These are phyloP conservation scores for Heteropelma amictum DNA, from an alignment of 2,888 invertebrate genomes.

Conservation along the genomic window DNA sequence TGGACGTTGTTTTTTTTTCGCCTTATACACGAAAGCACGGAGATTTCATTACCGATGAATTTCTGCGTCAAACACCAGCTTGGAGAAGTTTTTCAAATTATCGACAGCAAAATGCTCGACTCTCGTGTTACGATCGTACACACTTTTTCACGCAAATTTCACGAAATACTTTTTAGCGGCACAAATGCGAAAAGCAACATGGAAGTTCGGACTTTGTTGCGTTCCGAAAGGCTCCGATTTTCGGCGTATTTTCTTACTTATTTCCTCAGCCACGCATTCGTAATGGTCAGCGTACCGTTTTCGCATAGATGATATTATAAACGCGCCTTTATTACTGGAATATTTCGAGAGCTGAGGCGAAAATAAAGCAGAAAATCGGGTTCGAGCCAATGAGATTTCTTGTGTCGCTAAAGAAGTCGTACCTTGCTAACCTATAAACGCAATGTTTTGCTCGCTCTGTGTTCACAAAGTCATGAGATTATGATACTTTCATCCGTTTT, in stretches of 20 bases:
- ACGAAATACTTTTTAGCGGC: constrained; percentile 48
- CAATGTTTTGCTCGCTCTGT: neutral
- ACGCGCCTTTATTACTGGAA: neutral
- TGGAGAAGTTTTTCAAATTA: constrained; percentile 1
- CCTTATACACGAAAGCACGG: neutral
- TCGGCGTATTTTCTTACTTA: constrained; percentile 1
- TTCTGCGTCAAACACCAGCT: neutral
- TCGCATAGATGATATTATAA: neutral
- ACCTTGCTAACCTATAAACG: neutral
- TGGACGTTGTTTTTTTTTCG: neutral
- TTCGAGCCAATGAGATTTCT: constrained; percentile 9
- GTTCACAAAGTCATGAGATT: constrained; percentile 43
- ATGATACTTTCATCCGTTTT: no score
- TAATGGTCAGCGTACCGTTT: neutral
- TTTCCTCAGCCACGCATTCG: constrained; percentile 6
- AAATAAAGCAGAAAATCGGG: constrained; percentile 24
- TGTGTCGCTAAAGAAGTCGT: neutral
- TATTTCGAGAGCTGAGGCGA: neutral
- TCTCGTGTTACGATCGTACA: neutral
- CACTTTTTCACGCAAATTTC: constrained; percentile 19
- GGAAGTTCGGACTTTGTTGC: constrained; percentile 28
- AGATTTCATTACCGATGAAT: constrained; percentile 25
- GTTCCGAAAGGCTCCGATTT: constrained; percentile 38
- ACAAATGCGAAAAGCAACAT: constrained; percentile 45
- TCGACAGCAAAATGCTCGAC: constrained; percentile 5